These are phyloP conservation scores for Urocyon cinereoargenteus DNA, from an alignment of 2,797 vertebrate species.

Conservation along the genomic window DNA sequence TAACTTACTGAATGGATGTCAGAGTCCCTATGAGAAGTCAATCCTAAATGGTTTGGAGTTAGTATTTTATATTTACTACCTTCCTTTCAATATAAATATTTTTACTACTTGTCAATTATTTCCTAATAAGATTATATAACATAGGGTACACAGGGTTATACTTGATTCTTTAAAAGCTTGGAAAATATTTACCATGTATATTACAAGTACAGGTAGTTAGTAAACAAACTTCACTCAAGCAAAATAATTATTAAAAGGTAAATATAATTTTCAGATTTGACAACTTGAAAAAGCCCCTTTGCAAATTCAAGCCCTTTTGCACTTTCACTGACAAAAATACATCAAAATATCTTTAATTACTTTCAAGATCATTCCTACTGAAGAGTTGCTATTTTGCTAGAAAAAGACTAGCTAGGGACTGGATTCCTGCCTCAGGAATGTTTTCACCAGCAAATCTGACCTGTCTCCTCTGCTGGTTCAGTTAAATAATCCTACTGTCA, in stretches of 20 bases:
- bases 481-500: slow-evolving; percentile 89
- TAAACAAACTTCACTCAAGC: slow-evolving; percentile 55
- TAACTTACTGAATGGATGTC: slow-evolving; percentile 9
- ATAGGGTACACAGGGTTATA: background rate
- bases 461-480: slow-evolving; percentile 89
- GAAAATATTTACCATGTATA: slow-evolving; percentile 35
- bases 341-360: slow-evolving; percentile 33
- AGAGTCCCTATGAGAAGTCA: background rate
- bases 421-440: slow-evolving; percentile 82
- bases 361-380: slow-evolving; percentile 48
- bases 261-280: slow-evolving; percentile 58
- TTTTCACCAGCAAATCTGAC: slow-evolving; percentile 86
- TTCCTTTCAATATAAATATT: slow-evolving; percentile 43
- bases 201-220: slow-evolving; percentile 36
- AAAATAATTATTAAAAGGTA: slow-evolving; percentile 56
- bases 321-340: slow-evolving; percentile 52
- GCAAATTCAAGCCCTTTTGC: slow-evolving; percentile 27
- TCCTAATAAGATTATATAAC: slow-evolving; percentile 36
- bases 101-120: slow-evolving; percentile 50
- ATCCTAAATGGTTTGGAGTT: slow-evolving; percentile 22
- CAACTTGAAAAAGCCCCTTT: slow-evolving; percentile 47
- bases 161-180: slow-evolving; percentile 35
- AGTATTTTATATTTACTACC: slow-evolving; percentile 46
- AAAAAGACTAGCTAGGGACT: slow-evolving; percentile 70
- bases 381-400: slow-evolving; percentile 53